Evolutionary conservation across 1,140 invertebrate genomes (phyloP).

Genomic region (Yoshiicerus persimilis): DNA sequence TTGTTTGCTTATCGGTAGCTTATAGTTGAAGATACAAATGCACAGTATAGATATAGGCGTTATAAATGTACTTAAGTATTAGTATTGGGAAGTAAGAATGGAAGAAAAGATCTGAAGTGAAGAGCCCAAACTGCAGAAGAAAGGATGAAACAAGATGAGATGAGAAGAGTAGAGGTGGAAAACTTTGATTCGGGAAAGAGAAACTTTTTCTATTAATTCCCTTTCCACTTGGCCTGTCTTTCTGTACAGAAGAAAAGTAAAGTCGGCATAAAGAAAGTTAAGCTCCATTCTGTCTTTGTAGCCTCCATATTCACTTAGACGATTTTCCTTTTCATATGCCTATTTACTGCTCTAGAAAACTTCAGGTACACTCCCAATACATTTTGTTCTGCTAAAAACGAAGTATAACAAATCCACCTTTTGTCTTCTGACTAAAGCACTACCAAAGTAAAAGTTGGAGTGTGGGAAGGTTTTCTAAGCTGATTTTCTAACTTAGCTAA

Average conservation of each 20-base stretch:
- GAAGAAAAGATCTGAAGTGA: background rate
- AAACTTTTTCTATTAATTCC: slow-evolving; percentile 45
- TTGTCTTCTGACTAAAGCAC: background rate
- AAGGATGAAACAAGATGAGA: background rate
- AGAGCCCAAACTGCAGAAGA: background rate
- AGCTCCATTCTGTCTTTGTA: too few relatives aligned
- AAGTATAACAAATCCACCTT: background rate
- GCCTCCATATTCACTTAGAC: too few relatives aligned
- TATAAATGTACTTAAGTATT: background rate
- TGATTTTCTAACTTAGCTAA: background rate
- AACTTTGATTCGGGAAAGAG: slow-evolving; percentile 43
- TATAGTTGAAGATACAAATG: background rate
- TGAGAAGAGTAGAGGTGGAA: slow-evolving; percentile 19
- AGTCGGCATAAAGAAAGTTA: background rate
- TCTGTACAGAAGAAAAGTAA: slow-evolving; percentile 14
- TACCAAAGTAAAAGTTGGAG: background rate
- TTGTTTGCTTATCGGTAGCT: too few relatives aligned
- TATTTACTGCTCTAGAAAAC: too few relatives aligned
- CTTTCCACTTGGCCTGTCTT: slow-evolving; percentile 30
- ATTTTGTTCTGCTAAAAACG: too few relatives aligned
- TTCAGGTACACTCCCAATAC: too few relatives aligned
- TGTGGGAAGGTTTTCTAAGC: background rate
- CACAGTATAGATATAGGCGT: background rate
- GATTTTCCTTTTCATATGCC: too few relatives aligned
- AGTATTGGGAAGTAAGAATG: background rate